phyloP scores from a whole-genome alignment of 2,797 vertebrate species.

The Alectoris magna region DNA sequence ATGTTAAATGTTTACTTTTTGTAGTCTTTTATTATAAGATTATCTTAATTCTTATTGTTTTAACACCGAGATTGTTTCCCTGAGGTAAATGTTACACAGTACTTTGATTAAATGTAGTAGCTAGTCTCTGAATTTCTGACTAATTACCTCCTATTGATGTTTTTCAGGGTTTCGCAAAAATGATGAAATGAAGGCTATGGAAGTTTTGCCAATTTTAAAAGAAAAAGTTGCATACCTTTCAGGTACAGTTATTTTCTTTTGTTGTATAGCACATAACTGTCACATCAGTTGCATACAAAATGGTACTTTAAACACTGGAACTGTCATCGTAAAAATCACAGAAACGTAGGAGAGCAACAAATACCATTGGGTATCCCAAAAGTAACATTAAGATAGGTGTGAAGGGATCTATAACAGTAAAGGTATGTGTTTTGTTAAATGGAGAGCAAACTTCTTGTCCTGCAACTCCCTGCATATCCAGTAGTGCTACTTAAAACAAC shows the following conservation, averaged over 20 bases:
- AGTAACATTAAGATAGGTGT: background rate
- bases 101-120: background rate
- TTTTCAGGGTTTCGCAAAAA: slow-evolving; percentile 93
- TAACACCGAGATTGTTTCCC: background rate
- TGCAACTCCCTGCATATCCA: background rate
- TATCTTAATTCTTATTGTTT: background rate
- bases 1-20: background rate
- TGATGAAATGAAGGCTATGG: slow-evolving; percentile 99
- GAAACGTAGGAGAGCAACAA: background rate
- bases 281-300: background rate
- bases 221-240: slow-evolving; percentile 99
- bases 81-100: background rate
- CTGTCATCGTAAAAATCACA: background rate
- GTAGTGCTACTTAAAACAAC: background rate
- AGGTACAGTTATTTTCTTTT: slow-evolving; percentile 80
- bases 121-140: background rate
- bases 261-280: background rate
- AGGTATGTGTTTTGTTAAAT: background rate
- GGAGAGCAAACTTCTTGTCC: background rate
- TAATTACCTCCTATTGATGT: slow-evolving; percentile 28
- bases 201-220: slow-evolving; percentile 97
- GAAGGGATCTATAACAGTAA: background rate
- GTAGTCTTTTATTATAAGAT: background rate
- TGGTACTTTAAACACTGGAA: background rate
- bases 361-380: background rate